These are phyloP conservation scores for Megalurothrips usitatus DNA, from an alignment of 2,888 invertebrate species.

Conservation along the genomic window DNA sequence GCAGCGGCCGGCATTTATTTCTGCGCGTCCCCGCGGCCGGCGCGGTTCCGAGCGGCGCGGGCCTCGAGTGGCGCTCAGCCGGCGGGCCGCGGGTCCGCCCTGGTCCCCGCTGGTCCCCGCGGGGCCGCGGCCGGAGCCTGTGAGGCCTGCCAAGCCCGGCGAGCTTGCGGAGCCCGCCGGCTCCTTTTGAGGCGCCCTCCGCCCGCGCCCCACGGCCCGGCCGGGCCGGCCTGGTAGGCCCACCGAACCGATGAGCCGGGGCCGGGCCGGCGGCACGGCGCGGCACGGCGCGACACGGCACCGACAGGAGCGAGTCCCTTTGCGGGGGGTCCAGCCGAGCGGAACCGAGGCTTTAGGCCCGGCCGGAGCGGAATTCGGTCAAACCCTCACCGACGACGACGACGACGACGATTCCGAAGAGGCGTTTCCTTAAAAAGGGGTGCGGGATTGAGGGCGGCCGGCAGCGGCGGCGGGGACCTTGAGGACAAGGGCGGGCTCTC, in stretches of 20 bases:
- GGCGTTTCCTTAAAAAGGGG: slow-evolving; percentile 4
- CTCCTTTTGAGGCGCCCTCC: no score
- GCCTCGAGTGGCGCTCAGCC: not conserved
- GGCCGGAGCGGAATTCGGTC: not conserved
- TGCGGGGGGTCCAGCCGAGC: slow-evolving; percentile 19
- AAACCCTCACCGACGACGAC: not conserved
- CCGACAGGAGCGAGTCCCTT: not conserved
- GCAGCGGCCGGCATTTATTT: no score
- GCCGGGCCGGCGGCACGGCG: not conserved
- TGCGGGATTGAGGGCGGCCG: not conserved
- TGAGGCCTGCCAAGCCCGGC: no score
- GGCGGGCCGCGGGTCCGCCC: no score
- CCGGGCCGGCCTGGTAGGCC: no score
- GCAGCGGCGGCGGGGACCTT: not conserved
- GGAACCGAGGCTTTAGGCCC: slow-evolving; percentile 18
- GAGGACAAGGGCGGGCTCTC: no score
- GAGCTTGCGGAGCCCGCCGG: no score
- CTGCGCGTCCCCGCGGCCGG: not conserved
- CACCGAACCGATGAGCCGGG: not conserved
- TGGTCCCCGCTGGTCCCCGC: no score
- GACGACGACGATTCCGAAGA: not conserved
- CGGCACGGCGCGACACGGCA: not conserved
- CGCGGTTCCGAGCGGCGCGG: not conserved
- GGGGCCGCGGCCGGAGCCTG: no score
- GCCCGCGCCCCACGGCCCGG: no score